Conservation (phyloP, 1,140 invertebrate species). For the Macrosteles quadrilineatus region DNA sequence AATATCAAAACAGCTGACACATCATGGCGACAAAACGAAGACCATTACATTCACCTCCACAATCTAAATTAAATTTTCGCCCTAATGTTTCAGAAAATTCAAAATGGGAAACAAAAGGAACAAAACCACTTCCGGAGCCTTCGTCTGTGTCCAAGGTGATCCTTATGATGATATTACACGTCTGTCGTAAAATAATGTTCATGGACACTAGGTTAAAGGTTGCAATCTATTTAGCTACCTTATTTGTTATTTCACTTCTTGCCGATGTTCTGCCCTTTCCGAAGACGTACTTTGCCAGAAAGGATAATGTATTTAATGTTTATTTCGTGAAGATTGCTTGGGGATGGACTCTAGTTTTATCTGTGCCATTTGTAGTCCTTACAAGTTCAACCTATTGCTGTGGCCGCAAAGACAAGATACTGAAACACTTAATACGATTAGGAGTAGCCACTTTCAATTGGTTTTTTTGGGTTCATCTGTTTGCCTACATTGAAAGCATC, state of each 20-base stretch:
- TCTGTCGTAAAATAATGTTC: slow-evolving; percentile 85
- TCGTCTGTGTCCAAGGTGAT: slow-evolving; percentile 79
- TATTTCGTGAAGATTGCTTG: slow-evolving; percentile 95
- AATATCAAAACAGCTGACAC: slow-evolving; percentile 13
- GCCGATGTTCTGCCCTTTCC: slow-evolving; percentile 81
- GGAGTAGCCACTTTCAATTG: slow-evolving; percentile 82
- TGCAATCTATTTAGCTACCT: slow-evolving; percentile 73
- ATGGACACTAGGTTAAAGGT: slow-evolving; percentile 86
- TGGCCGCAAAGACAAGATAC: slow-evolving; percentile 67
- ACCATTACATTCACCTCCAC: slow-evolving; percentile 27
- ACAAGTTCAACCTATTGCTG: slow-evolving; percentile 83
- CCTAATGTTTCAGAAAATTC: slow-evolving; percentile 52
- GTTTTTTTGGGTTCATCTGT: slow-evolving; percentile 83
- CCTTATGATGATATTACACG: slow-evolving; percentile 78
- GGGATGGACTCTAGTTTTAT: slow-evolving; percentile 85
- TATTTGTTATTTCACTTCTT: slow-evolving; percentile 83
- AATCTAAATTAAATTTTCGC: slow-evolving; percentile 55
- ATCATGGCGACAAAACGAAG: slow-evolving; percentile 37
- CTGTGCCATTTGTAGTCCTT: slow-evolving; percentile 74
- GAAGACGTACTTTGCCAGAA: slow-evolving; percentile 82
- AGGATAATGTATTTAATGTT: slow-evolving; percentile 85
- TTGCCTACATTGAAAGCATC: slow-evolving; percentile 77
- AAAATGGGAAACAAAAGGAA: slow-evolving; percentile 57
- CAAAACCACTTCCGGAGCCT: slow-evolving; percentile 76
- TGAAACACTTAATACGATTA: slow-evolving; percentile 73